Evolutionary conservation across 2,888 invertebrate genomes (phyloP), one percentile per base, ranked within the genome.

Genomic region (Heliothis peltigera): DNA sequence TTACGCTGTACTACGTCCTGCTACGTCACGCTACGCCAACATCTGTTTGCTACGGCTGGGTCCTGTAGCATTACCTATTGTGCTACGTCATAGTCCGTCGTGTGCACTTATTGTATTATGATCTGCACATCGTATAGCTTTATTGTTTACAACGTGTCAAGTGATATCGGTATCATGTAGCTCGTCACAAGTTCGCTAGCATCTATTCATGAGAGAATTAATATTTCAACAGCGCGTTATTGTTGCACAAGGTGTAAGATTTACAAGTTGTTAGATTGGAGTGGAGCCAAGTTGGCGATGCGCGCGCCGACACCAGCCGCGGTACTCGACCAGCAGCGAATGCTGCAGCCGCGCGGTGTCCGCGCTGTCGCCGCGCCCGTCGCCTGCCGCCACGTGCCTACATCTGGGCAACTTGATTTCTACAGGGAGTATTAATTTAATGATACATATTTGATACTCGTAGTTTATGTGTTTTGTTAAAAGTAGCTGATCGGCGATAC

Each of bases 221-320:
- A 21, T 19, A 55, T 55, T 51, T 48, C n/a, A 55, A 42, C 67
- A 66, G 17, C 10, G 22, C 15, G 21, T 39, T 55, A 39, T 54
- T 67, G 55, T 67, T 60, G 43, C 61, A 55, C 52, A 54, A 53
- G 52, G 69, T 68, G 22, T 54, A 22, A 67, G 51, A 60, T 68
- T 60, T 25, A 44, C 52, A 25, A 67, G 59, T 32, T 32, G 48
- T 49, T 19, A 35, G 21, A 55, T 70, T 74, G 61, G 74, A 74
- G 51, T 12, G 43, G 46, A 21, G 70, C 68, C 69, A 74, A 68
- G 17, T 15, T 2, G 15, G 4, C 46, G 22, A 12, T 25, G 21
- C 39, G 22, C 4, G 22, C 10, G 8, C 8, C 25, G 25, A 25
- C 21, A 52, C 51, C 42, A 8, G 39, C 4, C 39, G 39, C n/a